Evolutionary conservation across 2,888 invertebrate species (phyloP).

Genomic region (Cremastinae sp.): DNA sequence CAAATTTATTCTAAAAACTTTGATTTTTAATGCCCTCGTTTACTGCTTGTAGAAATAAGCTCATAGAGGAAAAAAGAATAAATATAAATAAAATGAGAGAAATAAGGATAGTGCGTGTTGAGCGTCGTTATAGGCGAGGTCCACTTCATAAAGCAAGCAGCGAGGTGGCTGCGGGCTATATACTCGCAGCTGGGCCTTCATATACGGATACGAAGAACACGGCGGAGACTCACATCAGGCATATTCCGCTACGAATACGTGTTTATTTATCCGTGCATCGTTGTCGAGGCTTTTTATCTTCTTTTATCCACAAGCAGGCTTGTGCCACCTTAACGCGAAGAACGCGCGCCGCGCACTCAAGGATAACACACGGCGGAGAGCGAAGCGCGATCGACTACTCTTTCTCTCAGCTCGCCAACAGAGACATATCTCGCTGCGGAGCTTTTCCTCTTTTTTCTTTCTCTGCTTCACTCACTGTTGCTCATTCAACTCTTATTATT

Average conservation of each 20-base stretch:
- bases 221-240: no score
- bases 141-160: slow-evolving; percentile 78
- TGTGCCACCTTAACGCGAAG: slow-evolving; percentile 67
- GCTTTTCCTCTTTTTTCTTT: slow-evolving; percentile 9
- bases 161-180: slow-evolving; percentile 32
- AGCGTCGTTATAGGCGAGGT: slow-evolving; percentile 76
- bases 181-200: slow-evolving; percentile 50
- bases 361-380: slow-evolving; percentile 47
- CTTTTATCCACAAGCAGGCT: slow-evolving; percentile 74
- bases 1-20: no score
- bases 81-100: slow-evolving; percentile 29
- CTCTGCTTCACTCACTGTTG: no score
- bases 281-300: slow-evolving; percentile 75
- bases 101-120: slow-evolving; percentile 72
- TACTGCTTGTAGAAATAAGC: slow-evolving; percentile 58
- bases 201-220: no score
- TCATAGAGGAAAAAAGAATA: slow-evolving; percentile 46
- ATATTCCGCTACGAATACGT: no score
- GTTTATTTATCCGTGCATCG: slow-evolving; percentile 17
- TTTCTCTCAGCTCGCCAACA: slow-evolving; percentile 46
- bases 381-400: no score
- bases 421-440: slow-evolving; percentile 56
- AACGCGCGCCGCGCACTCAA: slow-evolving; percentile 63
- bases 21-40: no score
- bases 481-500: no score